phyloP scores from a whole-genome alignment of 1,140 invertebrate species.

The Rhyacophila brunnea region DNA sequence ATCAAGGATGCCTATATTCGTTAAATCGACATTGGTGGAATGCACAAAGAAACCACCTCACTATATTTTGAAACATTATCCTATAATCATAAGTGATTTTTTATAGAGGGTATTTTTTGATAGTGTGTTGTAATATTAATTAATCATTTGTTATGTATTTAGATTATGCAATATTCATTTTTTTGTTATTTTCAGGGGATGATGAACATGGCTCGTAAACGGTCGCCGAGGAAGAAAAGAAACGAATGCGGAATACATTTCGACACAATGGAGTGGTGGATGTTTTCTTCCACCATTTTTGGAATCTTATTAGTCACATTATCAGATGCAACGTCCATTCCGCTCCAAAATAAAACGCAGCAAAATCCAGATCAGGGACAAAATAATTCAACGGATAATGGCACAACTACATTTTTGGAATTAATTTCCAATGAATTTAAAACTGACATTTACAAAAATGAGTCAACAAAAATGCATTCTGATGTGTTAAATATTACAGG shows the following conservation, averaged over 20 bases:
- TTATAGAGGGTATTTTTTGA: too few species aligned
- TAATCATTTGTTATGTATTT: too few species aligned
- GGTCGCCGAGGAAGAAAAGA: conserved; percentile 6
- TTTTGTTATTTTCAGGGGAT: conserved; percentile 9
- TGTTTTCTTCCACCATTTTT: background rate
- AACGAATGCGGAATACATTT: conserved; percentile 3
- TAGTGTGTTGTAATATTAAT: too few species aligned
- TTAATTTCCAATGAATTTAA: background rate
- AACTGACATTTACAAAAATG: too few species aligned
- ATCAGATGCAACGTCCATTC: background rate
- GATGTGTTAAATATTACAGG: too few species aligned
- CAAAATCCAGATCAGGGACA: background rate
- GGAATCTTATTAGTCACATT: background rate
- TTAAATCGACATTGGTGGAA: too few species aligned
- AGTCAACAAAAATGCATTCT: too few species aligned
- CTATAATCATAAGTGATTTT: too few species aligned
- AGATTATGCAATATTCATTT: too few species aligned
- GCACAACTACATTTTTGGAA: background rate
- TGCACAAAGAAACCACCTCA: too few species aligned
- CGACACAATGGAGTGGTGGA: background rate
- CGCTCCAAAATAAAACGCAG: background rate
- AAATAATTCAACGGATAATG: background rate
- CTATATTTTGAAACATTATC: too few species aligned
- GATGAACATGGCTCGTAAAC: conserved; percentile 16
- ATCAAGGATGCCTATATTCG: too few species aligned